These are phyloP conservation scores for Pterocles burchelli DNA, from an alignment of 2,113 vertebrate genomes.

Conservation along the genomic window DNA sequence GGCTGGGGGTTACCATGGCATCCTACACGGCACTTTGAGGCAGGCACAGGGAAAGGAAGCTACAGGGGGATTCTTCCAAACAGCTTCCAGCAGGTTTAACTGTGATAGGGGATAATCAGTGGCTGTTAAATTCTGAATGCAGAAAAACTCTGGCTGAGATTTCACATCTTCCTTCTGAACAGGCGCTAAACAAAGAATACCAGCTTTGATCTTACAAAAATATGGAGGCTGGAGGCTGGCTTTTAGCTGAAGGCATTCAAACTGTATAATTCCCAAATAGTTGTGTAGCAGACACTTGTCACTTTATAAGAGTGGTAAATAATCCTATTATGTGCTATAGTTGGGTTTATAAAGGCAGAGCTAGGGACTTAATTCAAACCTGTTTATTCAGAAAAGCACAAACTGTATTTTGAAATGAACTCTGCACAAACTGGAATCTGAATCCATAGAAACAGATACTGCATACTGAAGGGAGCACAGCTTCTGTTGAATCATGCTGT, in stretches of 20 bases:
- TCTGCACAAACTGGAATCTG: neutral
- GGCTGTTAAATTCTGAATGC: conserved; percentile 16
- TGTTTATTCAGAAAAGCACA: conserved; percentile 42
- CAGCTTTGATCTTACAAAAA: conserved; percentile 52
- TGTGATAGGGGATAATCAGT: conserved; percentile 18
- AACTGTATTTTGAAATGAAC: conserved; percentile 4
- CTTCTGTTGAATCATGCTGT: neutral
- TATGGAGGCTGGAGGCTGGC: conserved; percentile 8
- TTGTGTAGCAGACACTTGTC: conserved; percentile 36
- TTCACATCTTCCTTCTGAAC: conserved; percentile 30
- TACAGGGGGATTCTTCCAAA: neutral
- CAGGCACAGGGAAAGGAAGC: neutral
- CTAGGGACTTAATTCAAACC: conserved; percentile 21
- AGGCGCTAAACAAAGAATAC: conserved; percentile 22
- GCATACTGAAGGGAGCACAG: neutral
- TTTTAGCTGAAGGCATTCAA: conserved; percentile 18
- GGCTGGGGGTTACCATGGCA: neutral
- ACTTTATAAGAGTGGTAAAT: conserved; percentile 31
- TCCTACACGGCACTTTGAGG: neutral
- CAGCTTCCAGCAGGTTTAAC: conserved; percentile 10
- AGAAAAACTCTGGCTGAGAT: conserved; percentile 23
- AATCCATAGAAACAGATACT: conserved; percentile 35
- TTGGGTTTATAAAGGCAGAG: conserved; percentile 37
- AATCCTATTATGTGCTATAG: conserved; percentile 48
- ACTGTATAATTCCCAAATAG: conserved; percentile 30